phyloP scores from a whole-genome alignment of 2,888 invertebrate genomes.

The Tribolium freemani region DNA sequence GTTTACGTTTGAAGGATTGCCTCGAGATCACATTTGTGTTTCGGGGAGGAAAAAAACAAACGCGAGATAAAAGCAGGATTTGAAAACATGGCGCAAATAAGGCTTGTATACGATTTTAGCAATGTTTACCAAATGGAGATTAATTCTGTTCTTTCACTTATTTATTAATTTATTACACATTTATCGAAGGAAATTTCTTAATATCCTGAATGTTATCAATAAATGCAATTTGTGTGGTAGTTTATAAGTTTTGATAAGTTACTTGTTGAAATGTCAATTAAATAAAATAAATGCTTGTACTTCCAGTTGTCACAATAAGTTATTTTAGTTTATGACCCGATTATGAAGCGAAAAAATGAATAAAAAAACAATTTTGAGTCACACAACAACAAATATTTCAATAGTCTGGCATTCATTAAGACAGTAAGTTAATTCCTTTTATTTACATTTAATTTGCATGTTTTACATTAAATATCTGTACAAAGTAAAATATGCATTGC shows the following conservation, averaged over 20 bases:
- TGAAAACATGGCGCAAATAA: not conserved
- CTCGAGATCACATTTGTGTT: not conserved
- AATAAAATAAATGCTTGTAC: not conserved
- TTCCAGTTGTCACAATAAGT: not conserved
- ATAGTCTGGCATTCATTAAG: not conserved
- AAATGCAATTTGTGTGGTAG: too few species aligned
- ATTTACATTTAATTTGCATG: constrained; percentile 8
- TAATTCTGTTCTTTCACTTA: too few species aligned
- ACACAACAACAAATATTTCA: not conserved
- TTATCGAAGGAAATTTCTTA: too few species aligned
- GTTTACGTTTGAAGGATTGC: not conserved
- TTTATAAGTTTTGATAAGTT: not conserved
- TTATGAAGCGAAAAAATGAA: not conserved
- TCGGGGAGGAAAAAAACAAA: not conserved
- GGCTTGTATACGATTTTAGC: too few species aligned
- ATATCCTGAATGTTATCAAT: too few species aligned
- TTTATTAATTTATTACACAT: too few species aligned
- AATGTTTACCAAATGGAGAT: too few species aligned
- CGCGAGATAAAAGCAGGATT: not conserved
- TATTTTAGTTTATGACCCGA: not conserved
- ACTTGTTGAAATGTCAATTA: not conserved
- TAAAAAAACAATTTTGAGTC: not conserved
- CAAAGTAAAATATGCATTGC: constrained; percentile 9
- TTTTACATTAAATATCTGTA: not conserved
- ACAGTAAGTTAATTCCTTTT: not conserved